Base-by-base conservation (phyloP, 2,113 vertebrate species). In the Brienomyrus longianalis region DNA sequence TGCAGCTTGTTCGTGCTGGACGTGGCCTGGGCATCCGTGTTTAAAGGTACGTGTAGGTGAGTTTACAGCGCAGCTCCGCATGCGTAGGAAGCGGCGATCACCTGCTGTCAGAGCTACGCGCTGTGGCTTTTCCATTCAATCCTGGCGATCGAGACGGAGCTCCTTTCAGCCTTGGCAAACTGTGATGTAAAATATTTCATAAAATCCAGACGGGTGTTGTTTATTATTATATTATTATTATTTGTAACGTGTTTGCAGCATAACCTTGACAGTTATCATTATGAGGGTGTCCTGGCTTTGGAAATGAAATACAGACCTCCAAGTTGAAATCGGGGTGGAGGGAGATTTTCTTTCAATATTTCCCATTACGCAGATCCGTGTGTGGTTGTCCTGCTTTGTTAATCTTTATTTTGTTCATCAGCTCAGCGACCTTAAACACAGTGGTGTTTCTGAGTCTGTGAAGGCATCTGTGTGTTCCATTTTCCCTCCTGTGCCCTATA, bases 1-100 rank as follows among this genome's bases (percentile, higher is more conserved):
- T 93, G 93, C 93, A 95, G 93, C 92, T 94, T 94, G 92, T 93
- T 89, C 87, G 50, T 90, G 93, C 90, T 59, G 91, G 93, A 94
- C 94, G 39, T 56, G 31, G 43, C 80, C 89, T 85, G 9, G 23
- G 15, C 23, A 31, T 83, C 56, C 59, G 47, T 48, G 77, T 62
- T 59, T 31, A 62, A 70, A 47, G 48, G 66, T 83, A 83, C 56
- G 77, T 89, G 35, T 89, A 89, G 88, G 88, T 89, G 43, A 89
- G 88, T 89, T 89, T 89, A 83, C 50, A 83, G 27, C 77, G n/a
- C 88, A 59, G 77, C 74, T 45, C 35, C 31, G 10, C 27, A 31
- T 70, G 62, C 62, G 7, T n/a, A 31, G 31, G n/a, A 23, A 43
- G 21, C 5, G 21, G 48, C 51, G 13, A 45, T 54, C 50, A 21